Evolutionary conservation across 2,113 vertebrate species (phyloP).

Genomic region (Neotragus pygmaeus): DNA sequence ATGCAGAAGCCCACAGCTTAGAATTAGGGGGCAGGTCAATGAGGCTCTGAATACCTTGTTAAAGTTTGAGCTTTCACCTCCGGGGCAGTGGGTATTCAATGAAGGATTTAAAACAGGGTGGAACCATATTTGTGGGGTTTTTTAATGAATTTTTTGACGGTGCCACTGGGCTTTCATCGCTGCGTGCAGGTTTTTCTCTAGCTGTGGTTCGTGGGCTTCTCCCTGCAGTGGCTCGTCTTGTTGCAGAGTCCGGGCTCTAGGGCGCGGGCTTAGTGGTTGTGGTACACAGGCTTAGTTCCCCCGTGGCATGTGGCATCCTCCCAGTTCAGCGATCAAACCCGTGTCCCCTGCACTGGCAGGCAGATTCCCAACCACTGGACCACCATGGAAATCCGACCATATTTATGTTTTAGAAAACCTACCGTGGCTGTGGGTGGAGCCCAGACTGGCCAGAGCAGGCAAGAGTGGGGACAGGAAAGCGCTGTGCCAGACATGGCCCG

Average conservation of each 20-base stretch:
- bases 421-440: background rate
- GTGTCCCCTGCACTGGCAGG: background rate
- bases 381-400: background rate
- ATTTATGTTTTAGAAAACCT: background rate
- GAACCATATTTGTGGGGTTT: background rate
- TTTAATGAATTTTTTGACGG: background rate
- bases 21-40: background rate
- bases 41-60: background rate
- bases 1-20: background rate
- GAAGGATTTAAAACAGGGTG: background rate
- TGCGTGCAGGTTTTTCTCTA: background rate
- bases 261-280: background rate
- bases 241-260: background rate
- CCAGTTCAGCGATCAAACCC: background rate
- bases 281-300: background rate
- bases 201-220: background rate
- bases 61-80: background rate
- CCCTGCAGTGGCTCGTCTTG: background rate
- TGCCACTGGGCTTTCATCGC: background rate
- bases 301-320: background rate
- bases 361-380: background rate
- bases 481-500: accelerated
- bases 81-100: background rate
- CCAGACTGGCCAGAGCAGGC: background rate
- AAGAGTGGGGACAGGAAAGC: background rate